These are phyloP conservation scores for Melanaphis sacchari DNA, from an alignment of 1,140 invertebrate genomes.

Conservation along the genomic window DNA sequence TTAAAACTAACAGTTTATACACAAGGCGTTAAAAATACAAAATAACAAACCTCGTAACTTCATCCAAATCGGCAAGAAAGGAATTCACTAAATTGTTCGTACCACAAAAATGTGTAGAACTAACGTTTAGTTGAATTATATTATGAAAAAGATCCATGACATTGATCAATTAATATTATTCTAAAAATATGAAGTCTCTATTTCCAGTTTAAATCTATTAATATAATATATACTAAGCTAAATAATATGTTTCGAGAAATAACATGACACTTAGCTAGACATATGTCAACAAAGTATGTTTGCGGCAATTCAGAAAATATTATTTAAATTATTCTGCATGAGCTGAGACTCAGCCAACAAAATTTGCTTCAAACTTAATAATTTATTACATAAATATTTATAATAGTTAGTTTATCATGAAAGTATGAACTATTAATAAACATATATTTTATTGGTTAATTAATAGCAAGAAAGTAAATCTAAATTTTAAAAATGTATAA, in stretches of 20 bases:
- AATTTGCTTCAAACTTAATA: not conserved
- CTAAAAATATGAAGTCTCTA: not conserved
- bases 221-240: not conserved
- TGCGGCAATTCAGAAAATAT: not conserved
- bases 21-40: not conserved
- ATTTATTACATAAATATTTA: not conserved
- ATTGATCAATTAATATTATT: not conserved
- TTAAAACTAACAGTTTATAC: not conserved
- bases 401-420: not conserved
- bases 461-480: not conserved
- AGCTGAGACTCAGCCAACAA: not conserved
- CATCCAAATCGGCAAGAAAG: not conserved
- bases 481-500: not conserved
- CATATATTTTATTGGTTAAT: not conserved
- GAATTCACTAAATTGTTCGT: not conserved
- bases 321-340: not conserved
- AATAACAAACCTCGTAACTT: not conserved
- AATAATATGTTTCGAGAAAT: not conserved
- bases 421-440: not conserved
- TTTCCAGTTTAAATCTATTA: not conserved
- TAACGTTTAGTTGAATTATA: not conserved
- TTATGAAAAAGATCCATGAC: not conserved
- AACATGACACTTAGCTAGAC: slow-evolving; percentile 20
- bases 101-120: not conserved
- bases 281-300: not conserved